Percentiles rank a stretch among this genome's conserved stretches.
Conservation (phyloP, 1,140 invertebrate species). For the Homalodisca vitripennis region DNA sequence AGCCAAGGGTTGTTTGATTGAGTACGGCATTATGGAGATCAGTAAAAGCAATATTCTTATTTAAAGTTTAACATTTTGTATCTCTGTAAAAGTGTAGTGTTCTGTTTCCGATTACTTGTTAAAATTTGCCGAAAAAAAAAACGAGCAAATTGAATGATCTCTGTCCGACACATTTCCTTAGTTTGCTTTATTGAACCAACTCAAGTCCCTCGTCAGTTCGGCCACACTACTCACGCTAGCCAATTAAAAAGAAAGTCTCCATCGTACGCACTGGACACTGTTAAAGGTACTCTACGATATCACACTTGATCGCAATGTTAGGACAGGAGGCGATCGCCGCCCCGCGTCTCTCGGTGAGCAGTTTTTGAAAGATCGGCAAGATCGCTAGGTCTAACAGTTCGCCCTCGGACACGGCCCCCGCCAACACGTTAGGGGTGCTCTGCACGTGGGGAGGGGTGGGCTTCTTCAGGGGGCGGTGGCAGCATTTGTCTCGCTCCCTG, state of each 20-base stretch:
- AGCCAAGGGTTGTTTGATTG: too few species aligned
- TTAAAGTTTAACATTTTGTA: too few species aligned
- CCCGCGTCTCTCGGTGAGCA: conserved; percentile 76
- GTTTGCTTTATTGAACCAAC: too few species aligned
- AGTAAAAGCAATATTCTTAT: too few species aligned
- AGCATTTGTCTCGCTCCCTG: conserved; percentile 47
- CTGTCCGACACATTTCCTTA: too few species aligned
- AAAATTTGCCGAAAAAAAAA: too few species aligned
- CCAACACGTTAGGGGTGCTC: conserved; percentile 54
- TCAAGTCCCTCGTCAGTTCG: too few species aligned
- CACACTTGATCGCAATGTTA: conserved; percentile 93
- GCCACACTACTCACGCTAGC: neutral
- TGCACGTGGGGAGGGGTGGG: conserved; percentile 53
- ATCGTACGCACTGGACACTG: conserved; percentile 12
- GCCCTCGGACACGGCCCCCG: conserved; percentile 72
- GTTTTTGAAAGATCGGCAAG: conserved; percentile 86
- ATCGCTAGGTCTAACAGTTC: conserved; percentile 80
- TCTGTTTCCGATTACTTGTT: too few species aligned
- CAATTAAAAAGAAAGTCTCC: conserved; percentile 4
- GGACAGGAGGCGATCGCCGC: conserved; percentile 86
- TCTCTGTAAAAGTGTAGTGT: too few species aligned
- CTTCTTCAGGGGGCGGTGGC: conserved; percentile 44
- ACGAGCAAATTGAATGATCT: too few species aligned
- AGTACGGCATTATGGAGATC: too few species aligned
- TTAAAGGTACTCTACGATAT: conserved; percentile 90